Conservation (phyloP, 2,888 invertebrate genomes). For the Teinopalpus imperialis region DNA sequence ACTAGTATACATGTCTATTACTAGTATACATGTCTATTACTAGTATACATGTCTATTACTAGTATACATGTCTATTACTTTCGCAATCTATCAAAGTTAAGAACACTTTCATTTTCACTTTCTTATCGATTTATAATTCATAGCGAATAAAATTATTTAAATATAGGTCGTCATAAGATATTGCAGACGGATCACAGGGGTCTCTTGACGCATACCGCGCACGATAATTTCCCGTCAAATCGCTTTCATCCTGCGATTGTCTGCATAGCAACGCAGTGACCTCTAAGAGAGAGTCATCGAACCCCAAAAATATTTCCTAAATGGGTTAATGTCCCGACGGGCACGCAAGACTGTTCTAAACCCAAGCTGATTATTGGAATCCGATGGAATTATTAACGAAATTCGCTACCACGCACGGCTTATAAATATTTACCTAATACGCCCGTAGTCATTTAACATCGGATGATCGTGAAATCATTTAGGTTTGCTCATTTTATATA, state of each 20-base stretch:
- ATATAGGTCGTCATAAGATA: background rate
- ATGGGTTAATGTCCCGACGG: conserved; percentile 67
- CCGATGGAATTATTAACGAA: conserved; percentile 51
- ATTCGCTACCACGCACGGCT: conserved; percentile 65
- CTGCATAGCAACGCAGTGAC: conserved; percentile 50
- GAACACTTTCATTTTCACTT: too few species aligned
- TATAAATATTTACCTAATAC: conserved; percentile 55
- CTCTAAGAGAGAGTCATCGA: conserved; percentile 72
- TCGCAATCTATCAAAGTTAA: too few species aligned
- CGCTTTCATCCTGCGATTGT: conserved; percentile 44
- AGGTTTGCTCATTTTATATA: too few species aligned
- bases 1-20: too few species aligned
- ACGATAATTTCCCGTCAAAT: conserved; percentile 25
- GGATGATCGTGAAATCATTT: background rate
- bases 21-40: too few species aligned
- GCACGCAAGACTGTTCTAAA: conserved; percentile 57
- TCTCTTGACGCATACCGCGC: conserved; percentile 11
- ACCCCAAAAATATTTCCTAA: conserved; percentile 71
- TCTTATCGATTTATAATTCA: too few species aligned
- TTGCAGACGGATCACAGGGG: background rate
- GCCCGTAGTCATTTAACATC: conserved; percentile 2
- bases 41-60: too few species aligned
- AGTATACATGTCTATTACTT: too few species aligned
- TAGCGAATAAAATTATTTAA: too few species aligned
- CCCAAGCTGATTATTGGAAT: conserved; percentile 50